Evolutionary conservation across 30 jellyfish, hydroid and myxozoan species (phyloP).

Genomic region (Pelagia noctiluca): DNA sequence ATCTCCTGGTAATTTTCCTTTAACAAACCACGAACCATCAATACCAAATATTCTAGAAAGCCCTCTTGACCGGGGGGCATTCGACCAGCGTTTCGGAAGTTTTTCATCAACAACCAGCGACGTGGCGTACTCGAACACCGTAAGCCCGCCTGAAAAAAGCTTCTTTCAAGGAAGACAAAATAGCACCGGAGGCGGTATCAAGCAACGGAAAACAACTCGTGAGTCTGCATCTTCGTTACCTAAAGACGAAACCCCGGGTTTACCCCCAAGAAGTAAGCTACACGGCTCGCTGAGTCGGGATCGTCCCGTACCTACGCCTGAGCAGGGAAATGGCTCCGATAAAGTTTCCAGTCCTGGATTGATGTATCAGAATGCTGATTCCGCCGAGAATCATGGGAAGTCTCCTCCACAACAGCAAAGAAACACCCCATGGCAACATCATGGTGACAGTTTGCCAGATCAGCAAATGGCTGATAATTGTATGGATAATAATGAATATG

Average conservation of each 20-base stretch:
- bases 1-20: conserved; percentile 48
- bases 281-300: conserved; percentile 11
- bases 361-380: background rate
- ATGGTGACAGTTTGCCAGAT: too few relatives aligned
- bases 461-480: background rate
- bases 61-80: conserved; percentile 17
- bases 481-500: background rate
- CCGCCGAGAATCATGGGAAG: background rate
- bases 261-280: conserved; percentile 14
- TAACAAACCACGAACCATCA: conserved; percentile 57
- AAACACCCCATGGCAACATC: too few relatives aligned
- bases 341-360: background rate
- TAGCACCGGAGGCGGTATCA: conserved; percentile 56
- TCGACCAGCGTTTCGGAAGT: conserved; percentile 49
- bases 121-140: conserved; percentile 41
- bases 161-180: conserved; percentile 20
- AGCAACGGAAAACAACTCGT: conserved; percentile 67
- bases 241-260: conserved; percentile 54
- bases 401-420: background rate
- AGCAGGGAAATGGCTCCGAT: background rate
- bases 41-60: conserved; percentile 47
- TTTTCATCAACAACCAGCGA: conserved; percentile 40
- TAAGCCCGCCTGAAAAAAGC: conserved; percentile 49
- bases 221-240: conserved; percentile 21
- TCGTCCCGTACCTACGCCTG: conserved; percentile 42